Evolutionary conservation across 2,888 invertebrate genomes (phyloP), one percentile per base, ranked within the genome.

Genomic region (Philereme vetulata): DNA sequence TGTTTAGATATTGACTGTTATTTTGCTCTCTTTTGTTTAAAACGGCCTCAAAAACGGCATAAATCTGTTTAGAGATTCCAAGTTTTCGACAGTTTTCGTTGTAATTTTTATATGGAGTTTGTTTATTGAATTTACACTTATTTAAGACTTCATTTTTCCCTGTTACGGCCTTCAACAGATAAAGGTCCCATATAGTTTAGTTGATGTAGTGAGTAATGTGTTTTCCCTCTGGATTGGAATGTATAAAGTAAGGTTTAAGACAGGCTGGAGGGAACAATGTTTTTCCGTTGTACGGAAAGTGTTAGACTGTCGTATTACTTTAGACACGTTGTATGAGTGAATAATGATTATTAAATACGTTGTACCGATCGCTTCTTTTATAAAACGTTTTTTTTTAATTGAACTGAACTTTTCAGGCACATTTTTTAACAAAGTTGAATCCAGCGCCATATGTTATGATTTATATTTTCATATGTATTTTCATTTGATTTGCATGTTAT

Each of bases 211-310:
- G 76, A 75, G 72, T 80, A 74, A 81, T 77, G 75, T 77, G 79
- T 76, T 84, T 84, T 85, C 86, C 86, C 86, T 86, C 80, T 84
- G 85, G 68, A 59, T 67, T 76, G 72, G 79, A 75, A 54, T 86
- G 88, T 91, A 89, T 75, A 89, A 88, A 86, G 80, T 86, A 79
- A 78, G 64, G 68, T 70, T 72, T 90, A 88, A 88, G 84, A 70
- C 78, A 72, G 68, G 72, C 76, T 84, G 82, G 75, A 82, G 89
- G 88, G 90, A 81, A 81, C 77, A 74, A 75, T 79, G 81, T 84
- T 89, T 90, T 91, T 91, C 91, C 92, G 92, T 91, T 90, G 90
- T 91, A 81, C 90, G 92, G 91, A 88, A 90, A 82, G 75, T 74
- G 77, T 88, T 92, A 90, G 91, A 92, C 92, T 92, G 92, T 90